Percentiles rank a stretch among this genome's conserved stretches.
These are phyloP conservation scores for Pedetes capensis DNA, from an alignment of 2,113 vertebrate genomes.

Conservation along the genomic window DNA sequence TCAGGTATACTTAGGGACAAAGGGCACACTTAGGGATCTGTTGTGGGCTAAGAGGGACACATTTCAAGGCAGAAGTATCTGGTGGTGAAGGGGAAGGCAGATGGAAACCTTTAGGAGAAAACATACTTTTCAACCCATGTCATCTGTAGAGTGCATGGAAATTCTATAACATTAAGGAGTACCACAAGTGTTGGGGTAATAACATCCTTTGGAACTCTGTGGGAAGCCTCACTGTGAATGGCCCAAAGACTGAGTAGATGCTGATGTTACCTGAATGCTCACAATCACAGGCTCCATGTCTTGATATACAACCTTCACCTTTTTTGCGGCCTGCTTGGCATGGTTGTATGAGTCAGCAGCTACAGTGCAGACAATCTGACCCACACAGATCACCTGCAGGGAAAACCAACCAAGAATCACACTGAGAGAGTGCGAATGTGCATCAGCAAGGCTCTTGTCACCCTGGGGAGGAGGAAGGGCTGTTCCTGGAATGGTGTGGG, in stretches of 20 bases:
- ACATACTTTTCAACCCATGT: not conserved
- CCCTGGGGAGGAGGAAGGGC: no score
- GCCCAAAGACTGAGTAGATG: not conserved
- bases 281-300: slow-evolving; percentile 77
- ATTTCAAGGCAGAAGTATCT: not conserved
- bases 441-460: not conserved
- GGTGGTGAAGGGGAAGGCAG: not conserved
- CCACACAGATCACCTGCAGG: slow-evolving; percentile 78
- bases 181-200: not conserved
- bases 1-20: not conserved
- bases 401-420: not conserved
- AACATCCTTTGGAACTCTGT: not conserved
- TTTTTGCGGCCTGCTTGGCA: slow-evolving; percentile 76
- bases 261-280: slow-evolving; percentile 76
- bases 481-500: no score
- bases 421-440: not conserved
- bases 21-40: not conserved
- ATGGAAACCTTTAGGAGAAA: not conserved
- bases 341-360: slow-evolving; percentile 69
- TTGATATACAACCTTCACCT: slow-evolving; percentile 79
- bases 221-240: not conserved
- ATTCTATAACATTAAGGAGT: not conserved
- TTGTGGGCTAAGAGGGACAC: not conserved
- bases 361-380: slow-evolving; percentile 79
- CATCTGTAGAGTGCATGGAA: not conserved